These are phyloP conservation scores for Podarcis raffonei DNA, from an alignment of 2,113 vertebrate species.

Conservation along the genomic window DNA sequence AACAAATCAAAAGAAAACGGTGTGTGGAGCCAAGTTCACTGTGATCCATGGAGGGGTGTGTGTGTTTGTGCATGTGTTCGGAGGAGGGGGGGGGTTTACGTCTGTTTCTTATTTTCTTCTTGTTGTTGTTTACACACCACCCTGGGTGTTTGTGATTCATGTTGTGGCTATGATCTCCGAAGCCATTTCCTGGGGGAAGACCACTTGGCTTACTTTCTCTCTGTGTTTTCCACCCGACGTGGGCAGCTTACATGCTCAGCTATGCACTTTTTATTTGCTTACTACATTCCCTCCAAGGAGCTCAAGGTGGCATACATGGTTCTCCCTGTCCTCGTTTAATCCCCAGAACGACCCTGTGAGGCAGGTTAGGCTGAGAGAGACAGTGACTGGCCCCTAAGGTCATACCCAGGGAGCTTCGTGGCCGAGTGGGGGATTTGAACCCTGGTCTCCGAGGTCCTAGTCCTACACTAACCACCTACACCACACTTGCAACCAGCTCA, in stretches of 20 bases:
- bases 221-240: accelerated
- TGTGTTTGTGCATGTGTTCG: too few species aligned
- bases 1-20: slow-evolving; percentile 12
- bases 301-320: too few species aligned
- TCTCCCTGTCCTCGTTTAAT: too few species aligned
- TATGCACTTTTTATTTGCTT: neutral
- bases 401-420: too few species aligned
- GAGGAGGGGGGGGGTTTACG: accelerated
- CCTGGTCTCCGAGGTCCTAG: too few species aligned
- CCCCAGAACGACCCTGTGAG: too few species aligned
- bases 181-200: neutral
- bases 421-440: too few species aligned
- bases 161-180: neutral
- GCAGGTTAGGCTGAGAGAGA: too few species aligned
- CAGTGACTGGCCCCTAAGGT: too few species aligned
- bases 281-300: neutral
- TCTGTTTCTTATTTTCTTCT: neutral
- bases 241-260: too few species aligned
- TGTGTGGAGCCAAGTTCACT: accelerated
- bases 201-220: neutral
- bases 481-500: too few species aligned
- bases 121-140: accelerated
- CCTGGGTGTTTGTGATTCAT: neutral
- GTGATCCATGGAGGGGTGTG: accelerated
- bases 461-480: too few species aligned